A percentile compares a stretch with the other conserved stretches of the same genome.
phyloP scores from a whole-genome alignment of 2,888 invertebrate genomes.

The Phyllotreta striolata region DNA sequence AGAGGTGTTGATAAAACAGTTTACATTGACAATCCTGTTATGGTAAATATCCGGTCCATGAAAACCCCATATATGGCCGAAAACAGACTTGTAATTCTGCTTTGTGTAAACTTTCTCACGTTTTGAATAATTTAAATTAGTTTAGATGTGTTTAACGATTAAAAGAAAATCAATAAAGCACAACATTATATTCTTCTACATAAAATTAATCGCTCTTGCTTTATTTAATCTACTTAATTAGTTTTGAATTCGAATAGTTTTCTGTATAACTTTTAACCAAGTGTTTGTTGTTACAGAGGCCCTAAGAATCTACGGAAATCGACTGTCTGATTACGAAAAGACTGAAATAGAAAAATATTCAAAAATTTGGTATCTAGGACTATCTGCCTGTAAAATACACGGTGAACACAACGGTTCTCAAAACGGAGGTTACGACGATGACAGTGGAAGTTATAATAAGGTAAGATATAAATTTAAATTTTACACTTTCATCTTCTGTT shows the following conservation, averaged over 20 bases:
- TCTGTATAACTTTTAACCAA: background rate
- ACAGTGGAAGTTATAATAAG: slow-evolving; percentile 95
- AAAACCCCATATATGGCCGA: too few species aligned
- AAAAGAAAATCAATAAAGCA: background rate
- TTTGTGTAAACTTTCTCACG: background rate
- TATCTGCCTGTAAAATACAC: slow-evolving; percentile 85
- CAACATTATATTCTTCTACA: too few species aligned
- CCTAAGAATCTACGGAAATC: slow-evolving; percentile 81
- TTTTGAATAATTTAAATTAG: background rate
- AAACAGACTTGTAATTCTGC: too few species aligned
- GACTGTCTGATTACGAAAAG: slow-evolving; percentile 89
- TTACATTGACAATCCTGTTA: too few species aligned
- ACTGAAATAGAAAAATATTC: slow-evolving; percentile 91
- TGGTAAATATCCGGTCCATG: too few species aligned
- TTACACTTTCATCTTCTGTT: slow-evolving; percentile 12
- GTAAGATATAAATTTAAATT: slow-evolving; percentile 62
- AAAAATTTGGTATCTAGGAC: slow-evolving; percentile 93
- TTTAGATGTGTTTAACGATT: background rate
- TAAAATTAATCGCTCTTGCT: background rate
- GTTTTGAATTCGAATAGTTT: background rate
- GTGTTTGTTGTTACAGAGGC: slow-evolving; percentile 69
- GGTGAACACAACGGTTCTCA: slow-evolving; percentile 81
- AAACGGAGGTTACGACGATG: slow-evolving; percentile 90
- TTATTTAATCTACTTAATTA: background rate
- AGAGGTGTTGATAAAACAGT: too few species aligned